Evolutionary conservation across 30 jellyfish, hydroid and myxozoan species (phyloP), one percentile per base, ranked within the genome.

Genomic region (Hydra vulgaris): DNA sequence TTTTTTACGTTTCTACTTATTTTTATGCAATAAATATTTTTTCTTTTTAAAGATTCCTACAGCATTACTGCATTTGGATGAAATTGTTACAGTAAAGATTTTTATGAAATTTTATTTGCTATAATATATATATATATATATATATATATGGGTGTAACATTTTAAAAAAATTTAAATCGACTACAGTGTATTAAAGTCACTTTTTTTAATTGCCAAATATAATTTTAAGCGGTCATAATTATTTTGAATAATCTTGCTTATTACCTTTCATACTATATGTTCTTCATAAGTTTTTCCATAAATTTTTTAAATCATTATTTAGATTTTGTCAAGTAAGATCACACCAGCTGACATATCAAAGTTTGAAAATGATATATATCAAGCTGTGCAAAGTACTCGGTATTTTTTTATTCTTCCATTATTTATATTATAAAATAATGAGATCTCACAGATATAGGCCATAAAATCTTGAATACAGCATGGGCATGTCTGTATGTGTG

Each of bases 351-450:
- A 81, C 18, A 26, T 22, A 72, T 54, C 19, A 40, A 40, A 40
- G 61, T 40, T 40, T 40, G 61, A 73, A n/a, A 40, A 40, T 40
- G 61, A 40, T 40, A 5, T 40, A 12, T 40, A 40, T 40, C 61
- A 40, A 40, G 96, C 96, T 74, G 96, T 89, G 16, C 96, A 89
- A 77, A 85, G 95, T 25, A 88, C 91, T 25, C 81, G 96, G 96
- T 88, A 88, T 78, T 15, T 53, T 78, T 53, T 40, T 53, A 26
- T 21, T n/a, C 26, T 67, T 73, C 19, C 73, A 56, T 56, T 56
- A 16, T n/a, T 16, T 16, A 56, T 56, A 56, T 56, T 16, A 17
- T 56, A 16, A n/a, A n/a, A n/a, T n/a, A n/a, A n/a, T n/a, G n/a
- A n/a, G n/a, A n/a, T n/a, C n/a, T n/a, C n/a, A n/a, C n/a, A n/a